These are phyloP conservation scores for Apteryx owenii DNA, from an alignment of 2,113 vertebrate genomes.

Conservation along the genomic window DNA sequence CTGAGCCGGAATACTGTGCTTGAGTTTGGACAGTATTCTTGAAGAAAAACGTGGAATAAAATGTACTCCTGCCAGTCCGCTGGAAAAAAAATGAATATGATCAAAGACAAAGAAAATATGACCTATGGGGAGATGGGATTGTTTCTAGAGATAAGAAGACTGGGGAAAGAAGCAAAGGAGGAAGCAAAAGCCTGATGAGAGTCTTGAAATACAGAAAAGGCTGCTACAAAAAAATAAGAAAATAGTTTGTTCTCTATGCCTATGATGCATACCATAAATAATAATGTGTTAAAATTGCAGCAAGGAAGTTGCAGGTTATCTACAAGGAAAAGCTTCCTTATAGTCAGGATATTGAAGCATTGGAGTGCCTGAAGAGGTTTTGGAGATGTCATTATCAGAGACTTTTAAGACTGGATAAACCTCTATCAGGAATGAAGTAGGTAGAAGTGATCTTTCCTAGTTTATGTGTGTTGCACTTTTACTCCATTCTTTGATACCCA, in stretches of 20 bases:
- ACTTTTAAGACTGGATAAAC: not conserved
- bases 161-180: not conserved
- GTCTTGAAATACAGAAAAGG: not conserved
- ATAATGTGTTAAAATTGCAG: not conserved
- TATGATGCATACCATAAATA: not conserved
- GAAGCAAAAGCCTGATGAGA: not conserved
- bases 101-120: not conserved
- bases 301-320: not conserved
- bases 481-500: not conserved
- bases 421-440: not conserved
- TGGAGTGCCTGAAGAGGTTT: not conserved
- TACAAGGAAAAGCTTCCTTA: not conserved
- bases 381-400: not conserved
- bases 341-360: not conserved
- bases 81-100: not conserved
- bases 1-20: not conserved
- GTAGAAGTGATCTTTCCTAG: not conserved
- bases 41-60: not conserved
- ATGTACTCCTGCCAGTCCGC: not conserved
- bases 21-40: not conserved
- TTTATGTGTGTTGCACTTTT: not conserved
- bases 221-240: not conserved
- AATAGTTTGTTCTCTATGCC: not conserved
- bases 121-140: not conserved
- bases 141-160: not conserved